Percentiles rank a stretch among this genome's conserved stretches.
Evolutionary conservation across 2,888 invertebrate genomes (phyloP).

Genomic region (Blastobasis lacticolella): DNA sequence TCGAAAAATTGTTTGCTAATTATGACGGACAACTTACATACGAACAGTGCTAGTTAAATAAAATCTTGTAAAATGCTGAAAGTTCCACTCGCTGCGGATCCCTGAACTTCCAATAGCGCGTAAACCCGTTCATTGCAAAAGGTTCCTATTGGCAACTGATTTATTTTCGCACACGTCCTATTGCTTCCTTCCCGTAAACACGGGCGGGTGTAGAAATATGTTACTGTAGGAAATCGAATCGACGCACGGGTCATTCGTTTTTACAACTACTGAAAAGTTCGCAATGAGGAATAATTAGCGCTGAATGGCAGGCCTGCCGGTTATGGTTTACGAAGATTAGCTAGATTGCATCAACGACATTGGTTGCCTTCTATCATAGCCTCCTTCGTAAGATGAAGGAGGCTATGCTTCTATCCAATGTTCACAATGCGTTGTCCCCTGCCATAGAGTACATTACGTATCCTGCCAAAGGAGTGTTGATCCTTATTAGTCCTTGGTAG

Average conservation of each 20-base stretch:
- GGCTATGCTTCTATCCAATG: too few species aligned
- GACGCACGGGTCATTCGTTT: background rate
- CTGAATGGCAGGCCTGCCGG: background rate
- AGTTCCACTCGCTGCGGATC: background rate
- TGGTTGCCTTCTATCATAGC: too few species aligned
- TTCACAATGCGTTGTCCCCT: too few species aligned
- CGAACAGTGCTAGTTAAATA: too few species aligned
- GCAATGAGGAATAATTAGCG: background rate
- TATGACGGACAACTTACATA: too few species aligned
- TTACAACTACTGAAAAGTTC: background rate
- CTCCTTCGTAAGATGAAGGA: too few species aligned
- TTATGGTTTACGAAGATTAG: background rate
- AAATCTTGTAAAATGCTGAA: too few species aligned
- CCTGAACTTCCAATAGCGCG: constrained; percentile 4
- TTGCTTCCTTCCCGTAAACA: constrained; percentile 29
- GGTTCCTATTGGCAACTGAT: constrained; percentile 29
- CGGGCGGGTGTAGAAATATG: background rate
- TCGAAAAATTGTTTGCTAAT: too few species aligned
- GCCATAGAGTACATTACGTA: too few species aligned
- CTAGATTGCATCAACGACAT: background rate
- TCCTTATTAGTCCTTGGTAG: too few species aligned
- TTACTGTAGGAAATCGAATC: too few species aligned
- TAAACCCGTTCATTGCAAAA: constrained; percentile 7
- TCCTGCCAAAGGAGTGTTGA: too few species aligned
- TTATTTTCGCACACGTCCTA: constrained; percentile 27